Base-by-base conservation (phyloP, 1,140 invertebrate species). In the Caenorhabditis latens region DNA sequence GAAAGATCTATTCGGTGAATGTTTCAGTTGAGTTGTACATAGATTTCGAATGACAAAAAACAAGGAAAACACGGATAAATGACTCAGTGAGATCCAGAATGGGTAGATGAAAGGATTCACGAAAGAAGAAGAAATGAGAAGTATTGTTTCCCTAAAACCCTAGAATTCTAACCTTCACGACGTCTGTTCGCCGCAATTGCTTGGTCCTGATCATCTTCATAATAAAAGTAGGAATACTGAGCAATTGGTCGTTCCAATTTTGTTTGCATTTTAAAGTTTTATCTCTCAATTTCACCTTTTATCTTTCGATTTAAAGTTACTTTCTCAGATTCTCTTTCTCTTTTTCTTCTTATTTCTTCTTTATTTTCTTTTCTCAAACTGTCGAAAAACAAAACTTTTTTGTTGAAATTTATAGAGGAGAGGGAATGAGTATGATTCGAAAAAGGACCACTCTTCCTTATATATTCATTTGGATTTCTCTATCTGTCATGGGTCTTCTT, bases 131-230 rank as follows among this genome's bases (percentile, higher is more conserved):
- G 61, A 63, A 32, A 9, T 40, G 21, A 63, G 32, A 9, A 63
- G 32, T 32, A 32, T 32, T 32, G 32, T 32, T 32, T 32, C 32
- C 32, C 61, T 6, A n/a, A 8, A 19, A 58, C 32, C n/a, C n/a
- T 8, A 8, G 16, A 9, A 46, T 75, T 50, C 71, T 79, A 21
- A 79, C 71, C 71, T 79, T 79, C 7, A 79, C 71, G 46, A 79
- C 71, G 71, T 79, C 71, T 53, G 71, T 53, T 79, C 71, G 71
- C 71, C 71, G 71, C 71, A 79, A 79, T 79, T 79, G 71, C 53
- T 79, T n/a, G 43, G 4, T 53, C 7, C 24, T 46, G 67, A 75
- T n/a, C 67, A 46, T 75, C 57, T n/a, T 63, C 46, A 79, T 79
- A 79, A 43, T 79, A 79, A 50, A 79, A 79, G 46, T 79, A 79